These are phyloP conservation scores for Plotosus lineatus DNA, from an alignment of 2,113 vertebrate species.

Conservation along the genomic window DNA sequence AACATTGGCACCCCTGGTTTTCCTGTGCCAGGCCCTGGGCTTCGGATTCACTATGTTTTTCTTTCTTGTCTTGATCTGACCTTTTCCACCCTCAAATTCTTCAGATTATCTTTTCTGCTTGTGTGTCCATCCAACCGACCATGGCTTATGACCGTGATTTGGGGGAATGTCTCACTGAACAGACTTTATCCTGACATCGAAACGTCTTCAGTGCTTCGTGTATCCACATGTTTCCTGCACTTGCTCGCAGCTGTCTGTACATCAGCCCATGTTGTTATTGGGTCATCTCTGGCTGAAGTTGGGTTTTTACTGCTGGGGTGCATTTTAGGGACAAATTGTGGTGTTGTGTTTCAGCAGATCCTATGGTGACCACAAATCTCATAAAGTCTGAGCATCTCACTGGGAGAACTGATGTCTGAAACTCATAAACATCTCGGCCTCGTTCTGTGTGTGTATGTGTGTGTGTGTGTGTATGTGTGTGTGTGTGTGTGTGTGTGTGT, in stretches of 20 bases:
- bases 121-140: background rate
- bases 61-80: background rate
- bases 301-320: constrained; percentile 60
- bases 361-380: constrained; percentile 63
- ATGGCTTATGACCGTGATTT: background rate
- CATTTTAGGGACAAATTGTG: constrained; percentile 56
- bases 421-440: constrained; percentile 54
- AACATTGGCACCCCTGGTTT: background rate
- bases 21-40: background rate
- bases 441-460: constrained; percentile 22
- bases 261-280: constrained; percentile 60
- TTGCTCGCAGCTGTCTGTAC: constrained; percentile 47
- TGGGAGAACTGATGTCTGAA: constrained; percentile 57
- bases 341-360: constrained; percentile 55
- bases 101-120: background rate
- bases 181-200: background rate
- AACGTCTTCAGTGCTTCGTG: background rate
- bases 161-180: background rate
- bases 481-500: constrained; percentile 2
- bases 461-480: background rate
- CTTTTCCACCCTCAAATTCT: background rate
- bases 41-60: too few relatives aligned
- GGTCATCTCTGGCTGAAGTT: constrained; percentile 53
- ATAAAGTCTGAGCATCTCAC: constrained; percentile 62
- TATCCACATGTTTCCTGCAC: constrained; percentile 46